These are phyloP conservation scores for Lepidochrysops patricia DNA, from an alignment of 2,888 invertebrate species.

Conservation along the genomic window DNA sequence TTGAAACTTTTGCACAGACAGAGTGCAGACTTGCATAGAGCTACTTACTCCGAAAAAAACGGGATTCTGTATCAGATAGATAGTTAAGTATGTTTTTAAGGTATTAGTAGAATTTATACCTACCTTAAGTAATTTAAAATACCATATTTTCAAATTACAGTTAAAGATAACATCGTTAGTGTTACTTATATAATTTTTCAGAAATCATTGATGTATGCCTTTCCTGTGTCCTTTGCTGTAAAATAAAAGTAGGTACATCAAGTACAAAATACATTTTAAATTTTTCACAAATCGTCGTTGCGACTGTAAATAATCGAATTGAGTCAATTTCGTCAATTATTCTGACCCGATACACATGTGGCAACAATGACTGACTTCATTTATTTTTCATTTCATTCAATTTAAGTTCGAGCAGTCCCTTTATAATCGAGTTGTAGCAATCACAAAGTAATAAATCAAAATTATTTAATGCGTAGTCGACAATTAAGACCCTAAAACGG, in stretches of 20 bases:
- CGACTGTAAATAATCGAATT: conserved; percentile 8
- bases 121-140: too few relatives aligned
- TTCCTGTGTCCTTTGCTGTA: background rate
- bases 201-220: too few relatives aligned
- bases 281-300: background rate
- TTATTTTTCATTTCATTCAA: conserved; percentile 68
- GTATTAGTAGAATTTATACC: too few relatives aligned
- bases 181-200: too few relatives aligned
- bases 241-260: background rate
- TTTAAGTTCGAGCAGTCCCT: conserved; percentile 53
- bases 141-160: too few relatives aligned
- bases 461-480: conserved; percentile 62
- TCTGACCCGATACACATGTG: background rate
- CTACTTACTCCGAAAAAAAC: too few relatives aligned
- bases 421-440: conserved; percentile 69
- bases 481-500: conserved; percentile 57
- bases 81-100: too few relatives aligned
- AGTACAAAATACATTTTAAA: background rate
- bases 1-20: too few relatives aligned
- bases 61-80: too few relatives aligned
- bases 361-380: conserved; percentile 41
- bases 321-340: conserved; percentile 11
- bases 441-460: conserved; percentile 72
- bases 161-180: too few relatives aligned
- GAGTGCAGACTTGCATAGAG: too few relatives aligned